A percentile compares a stretch with the other conserved stretches of the same genome.
phyloP scores from a whole-genome alignment of 2,797 vertebrate genomes.

The Denticeps clupeoides region DNA sequence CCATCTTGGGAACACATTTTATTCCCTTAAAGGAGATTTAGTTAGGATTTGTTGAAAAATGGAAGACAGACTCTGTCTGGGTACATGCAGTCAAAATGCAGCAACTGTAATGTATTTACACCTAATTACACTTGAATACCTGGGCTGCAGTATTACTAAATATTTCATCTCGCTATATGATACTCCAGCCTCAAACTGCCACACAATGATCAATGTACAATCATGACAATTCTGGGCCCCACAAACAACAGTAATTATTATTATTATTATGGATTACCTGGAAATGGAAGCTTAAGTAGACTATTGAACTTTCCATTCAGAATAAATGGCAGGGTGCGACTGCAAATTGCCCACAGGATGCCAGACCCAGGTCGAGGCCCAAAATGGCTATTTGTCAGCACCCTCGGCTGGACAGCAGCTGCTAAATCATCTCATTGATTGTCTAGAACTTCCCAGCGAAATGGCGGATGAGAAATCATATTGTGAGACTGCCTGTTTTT shows the following conservation, averaged over 20 bases:
- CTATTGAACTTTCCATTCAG: slow-evolving; percentile 11
- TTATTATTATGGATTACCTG: slow-evolving; percentile 24
- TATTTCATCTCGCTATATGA: too few relatives aligned
- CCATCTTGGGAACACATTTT: too few relatives aligned
- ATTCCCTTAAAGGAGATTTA: too few relatives aligned
- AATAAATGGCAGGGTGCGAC: slow-evolving; percentile 3
- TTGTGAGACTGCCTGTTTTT: slow-evolving; percentile 34
- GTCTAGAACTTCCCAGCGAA: slow-evolving; percentile 6
- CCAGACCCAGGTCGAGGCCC: slow-evolving; percentile 7
- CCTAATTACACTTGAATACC: too few relatives aligned
- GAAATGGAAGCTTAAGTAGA: slow-evolving; percentile 19
- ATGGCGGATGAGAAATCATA: slow-evolving; percentile 33
- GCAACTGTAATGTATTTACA: too few relatives aligned
- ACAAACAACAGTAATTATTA: slow-evolving; percentile 23
- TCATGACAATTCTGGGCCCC: slow-evolving; percentile 6
- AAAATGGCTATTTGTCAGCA: slow-evolving; percentile 22
- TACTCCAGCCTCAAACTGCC: too few relatives aligned
- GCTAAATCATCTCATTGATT: slow-evolving; percentile 36
- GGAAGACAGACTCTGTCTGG: too few relatives aligned
- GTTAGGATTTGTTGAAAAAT: too few relatives aligned
- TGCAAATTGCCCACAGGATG: slow-evolving; percentile 7
- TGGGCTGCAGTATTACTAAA: too few relatives aligned
- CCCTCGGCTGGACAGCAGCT: slow-evolving; percentile 20
- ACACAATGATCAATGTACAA: slow-evolving; percentile 16
- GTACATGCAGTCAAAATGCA: too few relatives aligned